Base-by-base conservation (phyloP, 2,113 vertebrate genomes). In the Thryonomys swinderianus region DNA sequence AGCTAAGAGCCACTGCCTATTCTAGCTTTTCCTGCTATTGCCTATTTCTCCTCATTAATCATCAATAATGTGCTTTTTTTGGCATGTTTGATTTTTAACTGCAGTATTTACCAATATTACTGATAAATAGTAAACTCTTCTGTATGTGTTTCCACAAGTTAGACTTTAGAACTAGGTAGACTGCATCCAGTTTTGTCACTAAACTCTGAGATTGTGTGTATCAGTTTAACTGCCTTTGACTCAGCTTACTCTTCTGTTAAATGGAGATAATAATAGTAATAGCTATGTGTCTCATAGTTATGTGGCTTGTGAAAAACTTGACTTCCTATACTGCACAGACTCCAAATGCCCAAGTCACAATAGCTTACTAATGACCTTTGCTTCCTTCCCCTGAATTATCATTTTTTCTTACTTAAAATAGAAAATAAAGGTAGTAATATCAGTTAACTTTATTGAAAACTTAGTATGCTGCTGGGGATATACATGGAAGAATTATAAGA, bases 81-180 rank as follows among this genome's bases (percentile, higher is more conserved):
- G 88, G 85, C 93, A 83, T 53, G 1, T 73, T 94, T 93, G 59
- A 62, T 59, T 93, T 74, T 91, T 74, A 88, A 90, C 27, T 37
- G 13, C 25, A 85, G 55, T 76, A 76, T 69, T 88, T 94, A 92
- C 23, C 92, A 69, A 91, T 90, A 80, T 62, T 51, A 32, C 27
- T 93, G 25, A 20, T 92, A 55, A 51, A 62, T 82, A 51, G 55
- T 92, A 90, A 92, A 71, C 53, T 82, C 59, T 62, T 30, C 27
- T 90, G 0, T 30, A 90, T 51, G 51, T 74, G 12, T 61, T 96
- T 84, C 55, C 4, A 89, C 7, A 62, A 66, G 83, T 45, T 88
- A 40, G 12, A 91, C n/a, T 79, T 71, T 74, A 8, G 81, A 79
- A 78, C 11, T 51, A 80, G 59, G 21, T 32, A 34, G 57, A 92